Percentiles rank a stretch among this genome's conserved stretches.
Evolutionary conservation across 2,888 invertebrate genomes (phyloP).

Genomic region (Nemapogon koenigi): DNA sequence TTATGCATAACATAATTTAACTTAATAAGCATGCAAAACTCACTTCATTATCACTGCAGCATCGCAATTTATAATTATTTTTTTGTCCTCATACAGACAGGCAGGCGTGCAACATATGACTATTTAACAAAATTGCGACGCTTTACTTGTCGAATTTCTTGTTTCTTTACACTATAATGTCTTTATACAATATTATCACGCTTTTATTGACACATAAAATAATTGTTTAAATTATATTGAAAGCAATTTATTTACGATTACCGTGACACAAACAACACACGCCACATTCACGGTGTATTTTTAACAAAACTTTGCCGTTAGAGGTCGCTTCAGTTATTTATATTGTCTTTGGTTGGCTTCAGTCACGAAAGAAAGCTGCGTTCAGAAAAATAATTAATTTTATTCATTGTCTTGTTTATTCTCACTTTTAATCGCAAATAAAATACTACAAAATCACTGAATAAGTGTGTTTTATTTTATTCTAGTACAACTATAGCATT

Average conservation of each 20-base stretch:
- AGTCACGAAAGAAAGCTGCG: not conserved
- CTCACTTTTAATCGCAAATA: not conserved
- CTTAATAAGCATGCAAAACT: conserved; percentile 37
- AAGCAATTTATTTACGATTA: conserved; percentile 61
- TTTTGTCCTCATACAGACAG: conserved; percentile 57
- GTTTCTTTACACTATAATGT: conserved; percentile 25
- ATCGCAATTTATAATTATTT: conserved; percentile 54
- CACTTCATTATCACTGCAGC: conserved; percentile 59
- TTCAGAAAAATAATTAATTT: not conserved
- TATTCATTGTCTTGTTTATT: not conserved
- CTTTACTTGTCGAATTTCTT: conserved; percentile 27
- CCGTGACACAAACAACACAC: conserved; percentile 63
- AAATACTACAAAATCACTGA: no score
- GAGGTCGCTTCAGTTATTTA: conserved; percentile 28
- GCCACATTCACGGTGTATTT: conserved; percentile 63
- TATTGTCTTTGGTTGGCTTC: not conserved
- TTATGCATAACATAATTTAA: no score
- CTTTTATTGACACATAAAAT: conserved; percentile 32
- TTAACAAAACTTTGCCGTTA: conserved; percentile 40
- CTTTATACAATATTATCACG: conserved; percentile 31
- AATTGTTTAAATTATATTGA: conserved; percentile 34
- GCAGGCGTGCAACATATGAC: conserved; percentile 62
- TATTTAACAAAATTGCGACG: conserved; percentile 47
- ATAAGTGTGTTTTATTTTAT: no score
- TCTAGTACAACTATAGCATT: no score